phyloP scores from a whole-genome alignment of 2,888 invertebrate species.

The Leptopilina syphax region DNA sequence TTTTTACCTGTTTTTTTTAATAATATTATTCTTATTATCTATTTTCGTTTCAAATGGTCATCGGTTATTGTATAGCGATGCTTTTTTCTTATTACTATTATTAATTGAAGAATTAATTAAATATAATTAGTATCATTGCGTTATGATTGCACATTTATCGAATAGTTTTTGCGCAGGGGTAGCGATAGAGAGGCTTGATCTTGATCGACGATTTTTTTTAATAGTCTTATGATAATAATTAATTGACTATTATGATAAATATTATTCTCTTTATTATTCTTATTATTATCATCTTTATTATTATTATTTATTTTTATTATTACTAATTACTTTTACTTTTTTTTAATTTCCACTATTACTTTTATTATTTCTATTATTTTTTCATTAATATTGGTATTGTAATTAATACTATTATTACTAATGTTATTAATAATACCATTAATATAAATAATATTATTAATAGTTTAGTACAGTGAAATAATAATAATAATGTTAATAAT shows the following conservation, averaged over 20 bases:
- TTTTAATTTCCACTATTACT: too few relatives aligned
- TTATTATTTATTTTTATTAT: not conserved
- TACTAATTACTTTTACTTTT: not conserved
- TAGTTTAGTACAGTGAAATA: too few relatives aligned
- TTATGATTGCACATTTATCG: slow-evolving; percentile 44
- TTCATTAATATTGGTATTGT: not conserved
- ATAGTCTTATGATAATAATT: not conserved
- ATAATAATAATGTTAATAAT: too few relatives aligned
- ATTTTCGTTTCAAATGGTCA: slow-evolving; percentile 50
- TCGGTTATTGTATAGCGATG: slow-evolving; percentile 41
- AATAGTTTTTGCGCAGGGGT: slow-evolving; percentile 50
- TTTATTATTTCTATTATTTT: too few relatives aligned
- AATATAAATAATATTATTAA: too few relatives aligned
- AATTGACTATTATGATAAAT: too few relatives aligned
- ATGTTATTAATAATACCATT: too few relatives aligned
- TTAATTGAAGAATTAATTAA: not conserved
- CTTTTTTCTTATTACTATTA: slow-evolving; percentile 22
- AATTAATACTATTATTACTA: too few relatives aligned
- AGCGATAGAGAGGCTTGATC: slow-evolving; percentile 29
- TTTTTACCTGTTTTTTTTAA: slow-evolving; percentile 59
- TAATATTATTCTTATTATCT: too few relatives aligned
- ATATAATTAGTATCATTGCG: not conserved
- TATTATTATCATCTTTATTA: not conserved
- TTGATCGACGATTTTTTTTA: not conserved
- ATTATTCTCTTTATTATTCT: not conserved